These are phyloP conservation scores for Hirundichthys speculiger DNA, from an alignment of 2,113 vertebrate genomes.

Conservation along the genomic window DNA sequence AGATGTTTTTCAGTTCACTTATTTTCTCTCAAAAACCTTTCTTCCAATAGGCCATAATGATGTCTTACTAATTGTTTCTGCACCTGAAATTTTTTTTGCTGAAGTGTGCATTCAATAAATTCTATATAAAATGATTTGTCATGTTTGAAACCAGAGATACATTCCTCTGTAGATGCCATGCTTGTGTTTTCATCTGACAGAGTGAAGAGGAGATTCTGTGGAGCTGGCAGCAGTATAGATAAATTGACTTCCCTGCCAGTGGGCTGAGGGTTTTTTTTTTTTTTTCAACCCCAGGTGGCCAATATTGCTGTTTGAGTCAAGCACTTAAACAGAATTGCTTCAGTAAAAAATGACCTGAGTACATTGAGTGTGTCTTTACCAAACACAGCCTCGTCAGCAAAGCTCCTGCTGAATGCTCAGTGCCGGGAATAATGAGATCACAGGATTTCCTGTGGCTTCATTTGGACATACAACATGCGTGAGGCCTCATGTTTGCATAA, in stretches of 20 bases:
- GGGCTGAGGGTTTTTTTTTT: slow-evolving; percentile 20
- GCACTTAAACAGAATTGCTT: slow-evolving; percentile 71
- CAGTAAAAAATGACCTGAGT: slow-evolving; percentile 51
- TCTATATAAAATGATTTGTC: not conserved
- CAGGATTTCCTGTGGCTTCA: slow-evolving; percentile 3
- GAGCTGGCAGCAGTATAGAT: slow-evolving; percentile 46
- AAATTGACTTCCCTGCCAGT: slow-evolving; percentile 50
- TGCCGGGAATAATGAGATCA: slow-evolving; percentile 37
- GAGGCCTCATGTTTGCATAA: not conserved
- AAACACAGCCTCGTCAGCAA: slow-evolving; percentile 51
- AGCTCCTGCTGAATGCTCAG: slow-evolving; percentile 15
- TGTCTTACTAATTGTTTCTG: too few relatives aligned
- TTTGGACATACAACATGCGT: not conserved
- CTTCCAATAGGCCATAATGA: too few relatives aligned
- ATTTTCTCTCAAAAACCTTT: too few relatives aligned
- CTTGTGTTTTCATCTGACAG: slow-evolving; percentile 22
- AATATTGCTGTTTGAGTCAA: slow-evolving; percentile 58
- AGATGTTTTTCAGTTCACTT: too few relatives aligned
- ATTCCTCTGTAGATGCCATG: too few relatives aligned
- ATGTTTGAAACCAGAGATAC: too few relatives aligned
- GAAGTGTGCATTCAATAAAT: not conserved
- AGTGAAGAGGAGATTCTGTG: slow-evolving; percentile 25
- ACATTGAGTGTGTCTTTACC: slow-evolving; percentile 33
- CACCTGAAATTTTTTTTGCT: too few relatives aligned
- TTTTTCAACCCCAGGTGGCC: slow-evolving; percentile 52